Evolutionary conservation across 2,113 vertebrate species (phyloP), one percentile per base, ranked within the genome.

Genomic region (Mormyrus lacerda): DNA sequence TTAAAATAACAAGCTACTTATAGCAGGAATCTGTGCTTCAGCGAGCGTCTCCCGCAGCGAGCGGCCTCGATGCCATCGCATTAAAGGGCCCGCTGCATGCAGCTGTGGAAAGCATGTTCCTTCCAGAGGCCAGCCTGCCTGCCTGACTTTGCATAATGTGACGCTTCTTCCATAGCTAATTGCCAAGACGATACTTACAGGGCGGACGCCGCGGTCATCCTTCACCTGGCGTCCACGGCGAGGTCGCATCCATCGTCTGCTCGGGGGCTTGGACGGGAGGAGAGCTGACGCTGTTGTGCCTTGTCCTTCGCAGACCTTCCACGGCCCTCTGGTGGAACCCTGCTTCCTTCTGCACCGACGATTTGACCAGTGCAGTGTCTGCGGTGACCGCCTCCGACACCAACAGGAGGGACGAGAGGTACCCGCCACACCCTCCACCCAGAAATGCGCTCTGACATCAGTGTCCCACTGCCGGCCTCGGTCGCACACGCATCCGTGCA

Each of bases 311-410:
- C 88, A 89, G 88, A 47, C 21, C 95, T 0, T 92, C 96, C 0
- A 95, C 95, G 95, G 96, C 95, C 17, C 94, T 95, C 0, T 97
- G 96, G 97, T 94, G 96, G 90, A 97, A 96, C 69, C 88, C 87
- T 4, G 79, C 39, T 15, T 3, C 84, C 5, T 7, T 73, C 8
- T 39, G 87, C 88, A 69, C 88, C 53, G 15, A 48, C 1, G 31
- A 82, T 35, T 47, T 84, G 53, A 10, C 19, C 89, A 53, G 42
- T 82, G 44, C 61, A 73, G 3, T 17, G 27, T 42, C 51, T n/a
- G 76, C 73, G 35, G 21, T 82, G 27, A n/a, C 27, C 24, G 10
- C 89, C 24, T 27, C 27, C 9, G 61, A 90, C 10, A 24, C 10
- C 31, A 13, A 76, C 85, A 55, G 44, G 65, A 85, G 44, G 31